Base-by-base conservation (phyloP, 53 echinoderm and acorn worm species). In the Pentamera pediparva region DNA sequence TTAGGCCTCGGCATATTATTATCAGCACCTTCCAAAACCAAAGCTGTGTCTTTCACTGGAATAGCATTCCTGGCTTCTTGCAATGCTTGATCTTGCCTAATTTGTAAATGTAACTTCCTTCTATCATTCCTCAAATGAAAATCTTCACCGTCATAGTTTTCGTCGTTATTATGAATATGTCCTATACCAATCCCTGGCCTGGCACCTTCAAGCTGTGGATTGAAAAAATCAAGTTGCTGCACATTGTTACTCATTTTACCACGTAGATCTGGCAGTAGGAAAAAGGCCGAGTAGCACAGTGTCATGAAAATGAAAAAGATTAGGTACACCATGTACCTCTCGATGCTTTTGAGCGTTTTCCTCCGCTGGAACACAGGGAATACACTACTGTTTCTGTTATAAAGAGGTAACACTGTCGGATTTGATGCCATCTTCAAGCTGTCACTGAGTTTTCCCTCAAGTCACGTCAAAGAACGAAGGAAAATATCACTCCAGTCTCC, bases 241-340 rank as follows among this genome's bases (percentile, higher is more conserved):
- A 52, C 52, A 20, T 57, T 57, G 30, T 39, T 67, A 67, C 77
- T 84, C 36, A 81, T 72, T 49, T 69, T 71, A 53, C 86, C 81
- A 41, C 76, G 70, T 59, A 87, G 79, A 60, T 94, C 94, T 8
- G 94, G 94, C 55, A 94, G 57, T 29, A 94, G 82, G 59, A 94
- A 90, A 41, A 94, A 78, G 75, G 94, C 94, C 70, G 83, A 83
- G 73, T 87, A 94, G 64, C 89, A 94, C 52, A 94, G 82, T 56
- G 84, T 90, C 59, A 84, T 89, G 47, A 94, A 90, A 40, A 90
- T 84, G 57, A 87, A 72, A 79, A 89, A 87, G 39, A 94, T 90
- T 49, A 94, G 77, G 75, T 85, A 90, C 52, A 90, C 87, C 53
- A 94, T 82, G 72, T 94, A 94, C 79, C 80, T 84, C 61, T 94